These are phyloP conservation scores for Polyommatus iphigenia DNA, from an alignment of 2,888 invertebrate genomes.

Conservation along the genomic window DNA sequence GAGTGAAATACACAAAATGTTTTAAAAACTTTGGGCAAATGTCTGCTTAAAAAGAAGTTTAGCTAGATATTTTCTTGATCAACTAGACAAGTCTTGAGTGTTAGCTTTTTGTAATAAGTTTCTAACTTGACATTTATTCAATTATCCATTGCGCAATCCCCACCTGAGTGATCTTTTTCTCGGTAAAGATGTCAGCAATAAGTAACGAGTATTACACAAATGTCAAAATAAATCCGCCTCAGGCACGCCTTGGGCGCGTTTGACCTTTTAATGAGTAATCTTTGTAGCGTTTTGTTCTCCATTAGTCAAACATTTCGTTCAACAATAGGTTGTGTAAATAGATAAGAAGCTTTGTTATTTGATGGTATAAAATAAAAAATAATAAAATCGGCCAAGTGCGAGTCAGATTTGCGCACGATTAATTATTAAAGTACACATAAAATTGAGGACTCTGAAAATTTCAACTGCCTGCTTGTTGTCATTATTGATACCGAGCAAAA, in stretches of 20 bases:
- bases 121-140: constrained; percentile 21
- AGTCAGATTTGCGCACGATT: too few species aligned
- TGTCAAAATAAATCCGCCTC: neutral
- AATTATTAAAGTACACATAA: too few species aligned
- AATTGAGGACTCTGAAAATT: too few species aligned
- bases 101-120: neutral
- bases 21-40: too few species aligned
- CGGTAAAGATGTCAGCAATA: constrained; percentile 3
- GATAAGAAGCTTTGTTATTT: neutral
- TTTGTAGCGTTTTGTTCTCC: neutral
- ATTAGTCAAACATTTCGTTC: neutral
- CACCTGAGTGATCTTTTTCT: neutral
- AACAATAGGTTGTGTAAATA: neutral
- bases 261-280: neutral
- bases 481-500: too few species aligned
- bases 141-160: constrained; percentile 1
- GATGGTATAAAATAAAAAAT: too few species aligned
- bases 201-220: neutral
- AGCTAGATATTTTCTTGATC: neutral
- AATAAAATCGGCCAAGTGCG: too few species aligned
- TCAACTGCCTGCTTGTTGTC: too few species aligned
- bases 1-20: too few species aligned
- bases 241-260: neutral
- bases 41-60: neutral
- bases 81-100: neutral